Conservation (phyloP, 2,113 vertebrate species). For the Tinamus guttatus region DNA sequence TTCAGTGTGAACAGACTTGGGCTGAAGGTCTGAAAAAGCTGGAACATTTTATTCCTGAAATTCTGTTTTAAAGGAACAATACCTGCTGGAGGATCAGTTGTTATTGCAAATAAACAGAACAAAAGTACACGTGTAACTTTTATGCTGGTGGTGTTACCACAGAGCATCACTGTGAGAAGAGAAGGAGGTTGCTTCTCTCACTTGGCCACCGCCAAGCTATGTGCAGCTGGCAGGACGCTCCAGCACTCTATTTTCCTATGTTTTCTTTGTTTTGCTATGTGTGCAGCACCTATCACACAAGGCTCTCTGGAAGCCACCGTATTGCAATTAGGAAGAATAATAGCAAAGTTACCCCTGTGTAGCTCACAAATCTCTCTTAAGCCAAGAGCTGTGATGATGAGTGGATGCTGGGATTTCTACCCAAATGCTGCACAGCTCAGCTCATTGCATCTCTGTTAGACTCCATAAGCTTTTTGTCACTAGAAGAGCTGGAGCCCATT, state of each 20-base stretch:
- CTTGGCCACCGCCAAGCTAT: neutral
- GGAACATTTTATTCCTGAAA: neutral
- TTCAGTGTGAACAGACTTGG: neutral
- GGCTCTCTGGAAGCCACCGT: neutral
- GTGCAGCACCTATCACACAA: neutral
- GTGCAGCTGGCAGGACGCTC: neutral
- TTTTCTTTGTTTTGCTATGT: neutral
- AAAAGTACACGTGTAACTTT: neutral
- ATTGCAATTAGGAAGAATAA: neutral
- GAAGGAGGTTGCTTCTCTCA: neutral
- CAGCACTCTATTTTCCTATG: neutral
- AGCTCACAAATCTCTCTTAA: neutral
- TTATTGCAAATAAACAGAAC: neutral
- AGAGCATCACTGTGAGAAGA: neutral
- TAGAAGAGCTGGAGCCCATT: neutral
- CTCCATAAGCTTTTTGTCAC: neutral
- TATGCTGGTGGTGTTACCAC: neutral
- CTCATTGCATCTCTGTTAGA: neutral
- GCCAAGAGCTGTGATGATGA: neutral
- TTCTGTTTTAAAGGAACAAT: neutral
- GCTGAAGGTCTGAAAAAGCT: slow-evolving; percentile 15
- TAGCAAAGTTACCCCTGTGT: neutral
- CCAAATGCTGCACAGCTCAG: neutral
- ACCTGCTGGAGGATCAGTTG: neutral
- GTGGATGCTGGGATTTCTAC: neutral